A percentile compares a stretch with the other conserved stretches of the same genome.
phyloP scores from a whole-genome alignment of 2,113 vertebrate genomes.

The Hoplias malabaricus region DNA sequence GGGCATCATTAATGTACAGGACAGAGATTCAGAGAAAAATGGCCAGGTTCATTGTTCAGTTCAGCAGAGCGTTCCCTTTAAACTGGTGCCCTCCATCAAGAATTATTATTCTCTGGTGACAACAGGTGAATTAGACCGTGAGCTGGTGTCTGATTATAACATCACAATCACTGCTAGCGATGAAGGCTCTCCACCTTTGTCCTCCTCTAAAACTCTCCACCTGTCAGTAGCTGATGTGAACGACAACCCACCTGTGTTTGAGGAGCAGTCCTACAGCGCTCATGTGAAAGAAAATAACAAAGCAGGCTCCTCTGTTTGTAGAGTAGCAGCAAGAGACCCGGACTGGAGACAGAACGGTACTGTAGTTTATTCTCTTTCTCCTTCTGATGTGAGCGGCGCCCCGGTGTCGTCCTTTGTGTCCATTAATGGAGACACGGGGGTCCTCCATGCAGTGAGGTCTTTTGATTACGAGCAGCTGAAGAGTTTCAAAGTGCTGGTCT shows the following conservation, averaged over 20 bases:
- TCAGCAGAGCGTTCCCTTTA: slow-evolving; percentile 44
- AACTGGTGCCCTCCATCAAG: slow-evolving; percentile 39
- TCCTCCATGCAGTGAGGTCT: slow-evolving; percentile 24
- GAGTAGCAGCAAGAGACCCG: no score
- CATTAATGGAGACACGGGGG: slow-evolving; percentile 34
- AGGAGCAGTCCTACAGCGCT: slow-evolving; percentile 45
- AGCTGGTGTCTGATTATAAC: slow-evolving; percentile 38
- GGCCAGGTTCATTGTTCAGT: slow-evolving; percentile 26
- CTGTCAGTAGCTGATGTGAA: slow-evolving; percentile 51
- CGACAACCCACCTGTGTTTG: slow-evolving; percentile 52
- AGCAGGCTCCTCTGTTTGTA: slow-evolving; percentile 61
- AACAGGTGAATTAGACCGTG: slow-evolving; percentile 39
- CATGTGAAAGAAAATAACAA: slow-evolving; percentile 64
- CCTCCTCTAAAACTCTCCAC: slow-evolving; percentile 43
- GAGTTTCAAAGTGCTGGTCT: slow-evolving; percentile 29
- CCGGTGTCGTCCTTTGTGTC: slow-evolving; percentile 20
- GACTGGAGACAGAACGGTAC: no score
- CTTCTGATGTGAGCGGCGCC: slow-evolving; percentile 23
- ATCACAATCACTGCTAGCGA: slow-evolving; percentile 48
- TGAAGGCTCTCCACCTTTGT: slow-evolving; percentile 52
- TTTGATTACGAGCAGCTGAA: slow-evolving; percentile 33
- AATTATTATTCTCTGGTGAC: slow-evolving; percentile 40
- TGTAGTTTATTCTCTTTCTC: neutral
- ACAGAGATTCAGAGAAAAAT: slow-evolving; percentile 45
- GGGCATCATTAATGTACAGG: slow-evolving; percentile 47